Conservation (phyloP, 1,140 invertebrate species). For the Linepithema humile region DNA sequence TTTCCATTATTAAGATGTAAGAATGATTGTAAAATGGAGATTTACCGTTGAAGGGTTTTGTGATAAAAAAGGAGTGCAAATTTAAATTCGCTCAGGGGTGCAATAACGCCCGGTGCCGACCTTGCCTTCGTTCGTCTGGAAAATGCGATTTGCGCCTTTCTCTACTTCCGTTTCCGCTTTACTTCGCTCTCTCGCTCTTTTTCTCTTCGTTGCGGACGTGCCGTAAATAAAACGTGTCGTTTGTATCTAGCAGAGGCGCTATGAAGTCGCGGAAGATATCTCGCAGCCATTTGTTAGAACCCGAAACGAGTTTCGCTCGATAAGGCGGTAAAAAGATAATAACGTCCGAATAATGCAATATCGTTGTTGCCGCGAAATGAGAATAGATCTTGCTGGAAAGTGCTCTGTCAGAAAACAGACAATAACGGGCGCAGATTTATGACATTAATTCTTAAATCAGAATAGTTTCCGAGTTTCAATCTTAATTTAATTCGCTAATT, state of each 20-base stretch:
- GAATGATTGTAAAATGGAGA: background rate
- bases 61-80: constrained; percentile 4
- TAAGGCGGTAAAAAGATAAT: constrained; percentile 50
- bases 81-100: background rate
- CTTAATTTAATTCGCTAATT: no score
- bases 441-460: background rate
- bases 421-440: background rate
- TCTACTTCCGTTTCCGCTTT: constrained; percentile 27
- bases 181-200: constrained; percentile 30
- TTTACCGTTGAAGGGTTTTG: constrained; percentile 5
- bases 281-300: constrained; percentile 48
- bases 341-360: constrained; percentile 51
- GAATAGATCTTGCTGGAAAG: constrained; percentile 9
- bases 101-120: constrained; percentile 3
- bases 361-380: background rate
- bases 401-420: background rate
- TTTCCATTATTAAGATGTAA: constrained; percentile 18
- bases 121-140: constrained; percentile 55
- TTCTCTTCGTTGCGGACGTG: constrained; percentile 25
- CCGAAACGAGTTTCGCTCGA: constrained; percentile 43
- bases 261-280: constrained; percentile 44
- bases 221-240: constrained; percentile 60
- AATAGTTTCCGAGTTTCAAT: background rate
- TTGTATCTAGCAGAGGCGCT: constrained; percentile 39
- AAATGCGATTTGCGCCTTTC: constrained; percentile 62